phyloP scores from a whole-genome alignment of 2,113 vertebrate genomes.

The Anarhynchus alexandrinus region DNA sequence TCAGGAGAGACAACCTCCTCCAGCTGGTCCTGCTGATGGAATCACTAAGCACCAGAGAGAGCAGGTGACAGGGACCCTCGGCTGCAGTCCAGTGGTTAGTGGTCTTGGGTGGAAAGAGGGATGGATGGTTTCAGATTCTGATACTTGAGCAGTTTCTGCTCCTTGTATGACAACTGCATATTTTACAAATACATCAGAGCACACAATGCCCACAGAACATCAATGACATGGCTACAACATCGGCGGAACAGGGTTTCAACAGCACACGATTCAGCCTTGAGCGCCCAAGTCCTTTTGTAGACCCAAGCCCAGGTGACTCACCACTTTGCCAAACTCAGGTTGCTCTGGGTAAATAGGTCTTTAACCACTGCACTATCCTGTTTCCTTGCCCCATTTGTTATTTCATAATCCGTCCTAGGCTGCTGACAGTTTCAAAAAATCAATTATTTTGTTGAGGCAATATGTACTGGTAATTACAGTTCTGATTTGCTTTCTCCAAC shows the following conservation, averaged over 20 bases:
- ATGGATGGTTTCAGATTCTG: not conserved
- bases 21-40: not conserved
- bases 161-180: not conserved
- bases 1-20: not conserved
- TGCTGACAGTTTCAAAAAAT: not conserved
- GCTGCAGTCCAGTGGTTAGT: not conserved
- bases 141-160: not conserved
- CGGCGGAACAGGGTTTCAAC: not conserved
- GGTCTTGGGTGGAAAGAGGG: not conserved
- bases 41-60: not conserved
- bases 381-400: not conserved
- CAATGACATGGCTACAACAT: not conserved
- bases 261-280: not conserved
- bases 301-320: not conserved
- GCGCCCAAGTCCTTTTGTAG: not conserved
- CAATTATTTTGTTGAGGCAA: not conserved
- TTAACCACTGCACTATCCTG: not conserved
- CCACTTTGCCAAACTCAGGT: not conserved
- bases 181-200: not conserved
- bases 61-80: rapidly evolving
- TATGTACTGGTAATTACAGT: not conserved
- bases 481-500: not conserved
- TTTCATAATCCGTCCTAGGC: not conserved
- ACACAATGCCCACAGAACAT: not conserved
- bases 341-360: not conserved